Percentiles rank a stretch among this genome's conserved stretches.
Evolutionary conservation across 2,113 vertebrate genomes (phyloP).

Genomic region (Ammodytes marinus): DNA sequence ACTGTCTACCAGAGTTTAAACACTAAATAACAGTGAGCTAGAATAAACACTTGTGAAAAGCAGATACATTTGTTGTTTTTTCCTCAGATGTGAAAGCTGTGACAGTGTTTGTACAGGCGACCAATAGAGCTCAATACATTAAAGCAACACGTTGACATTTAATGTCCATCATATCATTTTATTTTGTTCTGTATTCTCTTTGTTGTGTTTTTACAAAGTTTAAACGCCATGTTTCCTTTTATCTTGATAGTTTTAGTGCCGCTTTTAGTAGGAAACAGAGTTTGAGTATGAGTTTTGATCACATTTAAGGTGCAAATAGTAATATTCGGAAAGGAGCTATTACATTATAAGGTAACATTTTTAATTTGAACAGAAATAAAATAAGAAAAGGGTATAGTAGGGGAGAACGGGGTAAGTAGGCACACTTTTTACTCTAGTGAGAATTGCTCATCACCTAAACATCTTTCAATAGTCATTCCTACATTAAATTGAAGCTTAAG

Average conservation of each 20-base stretch:
- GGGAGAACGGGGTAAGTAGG: too few relatives aligned
- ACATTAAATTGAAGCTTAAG: too few relatives aligned
- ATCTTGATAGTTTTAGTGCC: not conserved
- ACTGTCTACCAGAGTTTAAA: conserved; percentile 2
- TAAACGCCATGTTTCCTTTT: not conserved
- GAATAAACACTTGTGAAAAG: conserved; percentile 25
- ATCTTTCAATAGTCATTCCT: too few relatives aligned
- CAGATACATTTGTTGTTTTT: not conserved
- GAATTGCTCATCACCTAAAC: too few relatives aligned
- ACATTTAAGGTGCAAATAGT: not conserved
- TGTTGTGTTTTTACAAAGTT: not conserved
- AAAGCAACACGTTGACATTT: conserved; percentile 16
- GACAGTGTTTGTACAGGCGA: conserved; percentile 18
- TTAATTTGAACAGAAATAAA: too few relatives aligned
- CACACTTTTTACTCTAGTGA: too few relatives aligned
- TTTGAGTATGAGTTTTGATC: not conserved
- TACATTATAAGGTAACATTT: too few relatives aligned
- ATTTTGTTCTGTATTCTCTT: not conserved
- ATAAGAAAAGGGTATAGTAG: too few relatives aligned
- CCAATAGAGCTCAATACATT: conserved; percentile 7
- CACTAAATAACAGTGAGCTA: conserved; percentile 3
- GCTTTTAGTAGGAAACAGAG: not conserved
- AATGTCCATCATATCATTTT: conserved; percentile 16
- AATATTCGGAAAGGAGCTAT: not conserved
- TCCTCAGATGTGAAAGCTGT: conserved; percentile 9